These are phyloP conservation scores for Peromyscus attwateri DNA, from an alignment of 2,797 vertebrate genomes.

Conservation along the genomic window DNA sequence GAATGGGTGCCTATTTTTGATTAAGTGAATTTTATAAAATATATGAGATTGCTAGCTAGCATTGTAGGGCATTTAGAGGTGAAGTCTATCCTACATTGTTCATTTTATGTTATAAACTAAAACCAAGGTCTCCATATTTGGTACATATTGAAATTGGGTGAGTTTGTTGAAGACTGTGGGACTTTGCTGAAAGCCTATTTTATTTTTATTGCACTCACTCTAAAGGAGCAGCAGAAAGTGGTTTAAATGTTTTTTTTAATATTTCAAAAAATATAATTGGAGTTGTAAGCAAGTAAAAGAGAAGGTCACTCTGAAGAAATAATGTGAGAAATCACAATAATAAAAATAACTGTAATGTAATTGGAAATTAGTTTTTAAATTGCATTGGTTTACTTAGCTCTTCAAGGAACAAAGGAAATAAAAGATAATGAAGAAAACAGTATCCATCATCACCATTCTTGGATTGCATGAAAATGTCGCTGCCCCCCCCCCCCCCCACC, in stretches of 20 bases:
- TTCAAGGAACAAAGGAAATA: conserved; percentile 62
- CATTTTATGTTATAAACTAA: background rate
- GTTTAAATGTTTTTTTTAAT: conserved; percentile 49
- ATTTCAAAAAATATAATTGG: conserved; percentile 32
- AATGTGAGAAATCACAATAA: conserved; percentile 4
- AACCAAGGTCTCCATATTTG: background rate
- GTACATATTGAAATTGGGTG: background rate
- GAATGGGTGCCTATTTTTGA: conserved; percentile 41
- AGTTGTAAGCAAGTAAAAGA: conserved; percentile 27
- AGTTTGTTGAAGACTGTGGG: background rate
- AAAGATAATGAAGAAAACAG: conserved; percentile 60
- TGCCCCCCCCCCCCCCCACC: background rate
- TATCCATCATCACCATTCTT: conserved; percentile 54
- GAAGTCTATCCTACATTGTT: background rate
- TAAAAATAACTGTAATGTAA: conserved; percentile 47
- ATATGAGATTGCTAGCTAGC: background rate
- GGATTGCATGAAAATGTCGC: conserved; percentile 38
- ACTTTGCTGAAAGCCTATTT: background rate
- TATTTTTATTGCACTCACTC: background rate
- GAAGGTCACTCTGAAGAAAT: background rate
- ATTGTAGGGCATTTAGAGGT: conserved; percentile 4
- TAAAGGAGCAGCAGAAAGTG: background rate
- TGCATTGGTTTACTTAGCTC: conserved; percentile 31
- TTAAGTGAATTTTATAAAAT: conserved; percentile 50
- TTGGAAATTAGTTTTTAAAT: conserved; percentile 71